Evolutionary conservation across 2,797 vertebrate genomes (phyloP), one percentile per base, ranked within the genome.

Genomic region (Pangasius sanitwongsei): DNA sequence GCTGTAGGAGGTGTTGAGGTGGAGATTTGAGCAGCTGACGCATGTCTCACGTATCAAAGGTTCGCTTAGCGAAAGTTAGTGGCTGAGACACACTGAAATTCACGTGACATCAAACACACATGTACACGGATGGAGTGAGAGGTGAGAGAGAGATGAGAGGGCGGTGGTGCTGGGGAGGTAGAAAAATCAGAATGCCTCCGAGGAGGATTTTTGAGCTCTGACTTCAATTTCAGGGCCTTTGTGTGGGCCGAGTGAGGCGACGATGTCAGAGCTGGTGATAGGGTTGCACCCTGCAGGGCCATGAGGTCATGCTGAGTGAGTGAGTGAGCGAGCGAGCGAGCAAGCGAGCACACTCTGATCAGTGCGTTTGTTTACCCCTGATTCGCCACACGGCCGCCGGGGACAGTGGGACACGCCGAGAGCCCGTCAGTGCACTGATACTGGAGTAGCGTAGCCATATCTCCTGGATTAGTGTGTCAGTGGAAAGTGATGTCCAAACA

Each of bases 261-360:
- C 55, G 92, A 94, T 93, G 94, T 95, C 94, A 94, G 94, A 91
- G 93, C 93, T 84, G 31, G 86, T 94, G 95, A 95, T 96, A 94
- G 94, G 93, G 95, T 96, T 96, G 93, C 95, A 85, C 95, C 95
- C 95, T 83, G 94, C 92, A 87, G 95, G 95, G 92, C 90, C 92
- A 93, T 95, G 95, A 95, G 95, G 94, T 96, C 95, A 95, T 94
- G 89, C 75, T 55, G 90, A 94, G 93, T 90, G 93, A 93, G 83
- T n/a, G 72, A 61, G 31, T 1, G 91, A 94, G 93, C 89, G 93
- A 93, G 83, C 23, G 72, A 77, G 34, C 12, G 90, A 94, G 93
- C 90, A 92, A 93, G 83, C 23, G 41, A 75, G 13, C 6, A 63
- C 48, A 91, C 94, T 95, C 94, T 94, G 95, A 94, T 93, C 92